phyloP scores from a whole-genome alignment of 2,113 vertebrate genomes.

The Gnathonemus longibarbis region DNA sequence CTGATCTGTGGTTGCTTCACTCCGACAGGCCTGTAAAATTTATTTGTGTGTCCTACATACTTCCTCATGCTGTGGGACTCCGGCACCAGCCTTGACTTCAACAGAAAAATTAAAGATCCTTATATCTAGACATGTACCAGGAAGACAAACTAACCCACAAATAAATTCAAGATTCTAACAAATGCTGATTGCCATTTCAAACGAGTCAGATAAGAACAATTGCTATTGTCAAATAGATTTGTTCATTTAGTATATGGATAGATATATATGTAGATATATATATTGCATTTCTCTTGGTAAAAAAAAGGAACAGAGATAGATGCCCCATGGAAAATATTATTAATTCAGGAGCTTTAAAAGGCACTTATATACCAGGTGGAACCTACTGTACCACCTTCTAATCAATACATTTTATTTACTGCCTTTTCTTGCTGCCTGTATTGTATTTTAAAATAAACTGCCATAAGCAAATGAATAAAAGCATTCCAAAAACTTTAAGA shows the following conservation, averaged over 20 bases:
- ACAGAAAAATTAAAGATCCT: background rate
- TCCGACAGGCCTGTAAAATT: background rate
- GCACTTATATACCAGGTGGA: background rate
- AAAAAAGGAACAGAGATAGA: background rate
- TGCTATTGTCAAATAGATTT: background rate
- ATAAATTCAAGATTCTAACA: background rate
- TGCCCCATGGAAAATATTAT: background rate
- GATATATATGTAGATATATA: background rate
- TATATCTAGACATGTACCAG: background rate
- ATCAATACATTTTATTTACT: constrained; percentile 14
- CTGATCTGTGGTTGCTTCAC: background rate
- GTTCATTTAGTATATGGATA: background rate
- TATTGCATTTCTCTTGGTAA: background rate
- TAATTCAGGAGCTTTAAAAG: background rate
- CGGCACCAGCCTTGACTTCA: background rate
- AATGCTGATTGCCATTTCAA: background rate
- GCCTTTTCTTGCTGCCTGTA: background rate
- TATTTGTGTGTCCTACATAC: background rate
- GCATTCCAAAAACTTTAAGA: background rate
- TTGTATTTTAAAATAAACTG: constrained; percentile 1
- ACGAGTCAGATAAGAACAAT: background rate
- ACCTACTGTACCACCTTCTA: background rate
- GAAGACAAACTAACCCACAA: background rate
- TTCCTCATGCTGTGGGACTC: background rate
- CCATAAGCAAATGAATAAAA: background rate